Evolutionary conservation across 2,113 vertebrate species (phyloP).

Genomic region (Megaptera novaeangliae): DNA sequence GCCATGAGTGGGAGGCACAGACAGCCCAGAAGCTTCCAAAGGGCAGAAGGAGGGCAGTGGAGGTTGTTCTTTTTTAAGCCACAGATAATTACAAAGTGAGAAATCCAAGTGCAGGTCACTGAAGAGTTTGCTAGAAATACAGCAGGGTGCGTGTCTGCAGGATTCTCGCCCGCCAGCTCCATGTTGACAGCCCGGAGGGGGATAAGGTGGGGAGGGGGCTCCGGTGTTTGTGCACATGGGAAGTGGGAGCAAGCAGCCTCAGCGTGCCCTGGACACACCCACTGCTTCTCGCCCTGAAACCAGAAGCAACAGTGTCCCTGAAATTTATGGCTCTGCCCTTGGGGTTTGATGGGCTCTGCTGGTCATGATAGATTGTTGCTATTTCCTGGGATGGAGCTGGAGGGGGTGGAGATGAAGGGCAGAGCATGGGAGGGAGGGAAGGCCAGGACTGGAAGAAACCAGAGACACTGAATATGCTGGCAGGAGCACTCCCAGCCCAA

Average conservation of each 20-base stretch:
- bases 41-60: not conserved
- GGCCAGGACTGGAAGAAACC: not conserved
- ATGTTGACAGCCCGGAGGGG: rapidly evolving
- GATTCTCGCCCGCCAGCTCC: not conserved
- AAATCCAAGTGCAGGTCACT: not conserved
- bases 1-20: not conserved
- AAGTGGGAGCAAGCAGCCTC: rapidly evolving
- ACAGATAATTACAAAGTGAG: not conserved
- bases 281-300: not conserved
- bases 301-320: not conserved
- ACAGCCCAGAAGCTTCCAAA: slow-evolving; percentile 3
- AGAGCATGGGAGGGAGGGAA: not conserved
- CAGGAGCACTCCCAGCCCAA: not conserved
- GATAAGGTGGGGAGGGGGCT: not conserved
- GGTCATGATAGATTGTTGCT: slow-evolving; percentile 11
- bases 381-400: not conserved
- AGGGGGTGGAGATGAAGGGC: not conserved
- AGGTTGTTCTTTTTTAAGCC: not conserved
- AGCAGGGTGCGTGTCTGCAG: rapidly evolving
- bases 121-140: not conserved
- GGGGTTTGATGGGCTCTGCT: not conserved
- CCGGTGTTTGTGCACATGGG: rapidly evolving
- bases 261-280: not conserved
- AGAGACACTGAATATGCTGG: not conserved
- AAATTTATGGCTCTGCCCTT: not conserved